Conservation (phyloP, 2,888 invertebrate species). For the Beris chalybata region DNA sequence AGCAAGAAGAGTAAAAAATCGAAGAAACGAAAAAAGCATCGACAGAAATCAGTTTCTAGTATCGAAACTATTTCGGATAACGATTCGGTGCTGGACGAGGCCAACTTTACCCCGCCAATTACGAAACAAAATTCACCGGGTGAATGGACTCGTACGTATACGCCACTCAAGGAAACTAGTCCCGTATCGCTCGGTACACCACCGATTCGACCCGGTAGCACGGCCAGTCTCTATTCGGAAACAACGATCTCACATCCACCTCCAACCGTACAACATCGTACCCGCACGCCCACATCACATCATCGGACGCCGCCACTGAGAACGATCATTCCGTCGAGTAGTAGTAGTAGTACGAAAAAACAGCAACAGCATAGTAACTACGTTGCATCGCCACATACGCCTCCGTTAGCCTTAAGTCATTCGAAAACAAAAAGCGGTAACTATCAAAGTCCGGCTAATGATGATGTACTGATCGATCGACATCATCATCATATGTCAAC, state of each 20-base stretch:
- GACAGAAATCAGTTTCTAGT: conserved; percentile 69
- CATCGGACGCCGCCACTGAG: conserved; percentile 45
- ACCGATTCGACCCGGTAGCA: conserved; percentile 48
- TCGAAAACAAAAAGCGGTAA: conserved; percentile 38
- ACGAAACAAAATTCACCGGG: conserved; percentile 32
- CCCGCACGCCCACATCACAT: conserved; percentile 25
- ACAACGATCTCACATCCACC: conserved; percentile 19
- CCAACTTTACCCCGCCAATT: conserved; percentile 53
- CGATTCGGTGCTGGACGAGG: conserved; percentile 51
- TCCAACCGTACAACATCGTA: conserved; percentile 2
- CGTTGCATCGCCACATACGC: conserved; percentile 54
- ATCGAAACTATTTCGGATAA: conserved; percentile 67
- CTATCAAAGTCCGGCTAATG: conserved; percentile 39
- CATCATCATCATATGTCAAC: conserved; percentile 40
- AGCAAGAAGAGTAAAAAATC: conserved; percentile 77
- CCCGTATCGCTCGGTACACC: conserved; percentile 53
- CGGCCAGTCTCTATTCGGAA: conserved; percentile 39
- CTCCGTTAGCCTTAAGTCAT: conserved; percentile 47
- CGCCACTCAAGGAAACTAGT: conserved; percentile 49
- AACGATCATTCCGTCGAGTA: conserved; percentile 29
- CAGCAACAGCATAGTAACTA: conserved; percentile 34
- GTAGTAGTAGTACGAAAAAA: conserved; percentile 31
- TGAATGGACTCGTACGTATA: conserved; percentile 41
- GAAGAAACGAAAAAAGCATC: conserved; percentile 68
- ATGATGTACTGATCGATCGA: conserved; percentile 35